Evolutionary conservation across 2,113 vertebrate species (phyloP).

Genomic region (Lates calcarifer): DNA sequence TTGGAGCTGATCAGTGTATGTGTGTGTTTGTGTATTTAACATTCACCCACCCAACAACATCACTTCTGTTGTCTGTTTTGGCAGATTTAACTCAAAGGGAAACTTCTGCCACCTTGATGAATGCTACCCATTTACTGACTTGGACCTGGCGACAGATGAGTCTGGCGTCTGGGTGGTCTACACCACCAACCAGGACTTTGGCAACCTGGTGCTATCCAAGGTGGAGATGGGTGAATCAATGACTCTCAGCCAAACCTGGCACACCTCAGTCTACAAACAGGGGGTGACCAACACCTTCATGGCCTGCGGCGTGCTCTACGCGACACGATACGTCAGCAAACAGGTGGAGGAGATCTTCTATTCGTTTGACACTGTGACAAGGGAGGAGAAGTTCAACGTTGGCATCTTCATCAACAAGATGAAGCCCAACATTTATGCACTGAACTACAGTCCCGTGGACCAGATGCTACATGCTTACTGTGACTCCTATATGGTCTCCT

Average conservation of each 20-base stretch:
- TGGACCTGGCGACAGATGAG: conserved; percentile 84
- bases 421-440: conserved; percentile 72
- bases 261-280: conserved; percentile 81
- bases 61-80: not conserved
- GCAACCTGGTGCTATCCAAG: conserved; percentile 80
- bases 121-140: conserved; percentile 78
- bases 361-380: conserved; percentile 75
- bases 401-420: conserved; percentile 78
- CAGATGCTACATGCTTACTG: conserved; percentile 78
- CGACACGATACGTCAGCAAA: conserved; percentile 72
- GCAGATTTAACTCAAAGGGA: conserved; percentile 79
- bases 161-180: conserved; percentile 83
- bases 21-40: not conserved
- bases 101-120: conserved; percentile 76
- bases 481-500: conserved; percentile 72
- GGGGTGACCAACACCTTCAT: conserved; percentile 83
- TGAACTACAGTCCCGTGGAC: conserved; percentile 84
- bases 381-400: conserved; percentile 74
- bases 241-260: conserved; percentile 69
- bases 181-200: conserved; percentile 72
- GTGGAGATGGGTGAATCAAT: conserved; percentile 49
- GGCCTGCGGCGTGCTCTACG: conserved; percentile 83
- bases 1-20: too few relatives aligned
- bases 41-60: not conserved
- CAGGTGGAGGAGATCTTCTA: conserved; percentile 84